Percentiles rank a stretch among this genome's conserved stretches.
These are phyloP conservation scores for Cephalopholis sonnerati DNA, from an alignment of 2,113 vertebrate genomes.

Conservation along the genomic window DNA sequence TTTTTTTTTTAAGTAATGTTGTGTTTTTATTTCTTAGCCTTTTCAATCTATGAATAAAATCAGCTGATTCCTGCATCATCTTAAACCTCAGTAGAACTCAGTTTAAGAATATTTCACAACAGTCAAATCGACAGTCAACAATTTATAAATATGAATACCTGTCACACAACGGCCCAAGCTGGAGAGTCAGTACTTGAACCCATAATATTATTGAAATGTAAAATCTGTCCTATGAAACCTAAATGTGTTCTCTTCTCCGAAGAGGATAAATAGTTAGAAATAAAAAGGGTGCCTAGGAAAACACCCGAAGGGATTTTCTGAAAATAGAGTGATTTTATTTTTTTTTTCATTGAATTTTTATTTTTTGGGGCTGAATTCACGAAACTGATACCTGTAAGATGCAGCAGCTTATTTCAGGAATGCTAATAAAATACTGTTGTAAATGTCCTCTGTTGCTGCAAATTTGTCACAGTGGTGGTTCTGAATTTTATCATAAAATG, in stretches of 20 bases:
- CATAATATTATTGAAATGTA: slow-evolving; percentile 6
- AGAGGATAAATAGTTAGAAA: slow-evolving; percentile 22
- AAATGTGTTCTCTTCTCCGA: slow-evolving; percentile 8
- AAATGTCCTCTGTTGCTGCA: background rate
- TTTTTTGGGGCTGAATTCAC: background rate
- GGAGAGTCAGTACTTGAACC: background rate
- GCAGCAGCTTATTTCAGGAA: background rate
- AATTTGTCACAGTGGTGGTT: slow-evolving; percentile 12
- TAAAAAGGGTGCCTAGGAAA: slow-evolving; percentile 11
- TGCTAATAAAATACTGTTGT: background rate
- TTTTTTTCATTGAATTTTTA: background rate
- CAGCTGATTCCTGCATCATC: background rate
- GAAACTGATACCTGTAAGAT: background rate
- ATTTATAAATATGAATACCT: background rate
- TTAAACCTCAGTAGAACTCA: background rate
- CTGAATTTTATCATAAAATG: background rate
- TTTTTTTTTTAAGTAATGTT: background rate
- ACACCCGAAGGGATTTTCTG: slow-evolving; percentile 28
- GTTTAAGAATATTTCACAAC: background rate
- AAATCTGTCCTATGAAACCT: slow-evolving; percentile 4
- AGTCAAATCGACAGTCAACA: background rate
- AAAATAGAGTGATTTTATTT: slow-evolving; percentile 15
- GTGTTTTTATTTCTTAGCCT: background rate
- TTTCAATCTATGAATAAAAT: background rate
- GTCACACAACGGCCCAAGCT: background rate